Evolutionary conservation across 2,113 vertebrate species (phyloP), one percentile per base, ranked within the genome.

Genomic region (Myrmecophaga tridactyla): DNA sequence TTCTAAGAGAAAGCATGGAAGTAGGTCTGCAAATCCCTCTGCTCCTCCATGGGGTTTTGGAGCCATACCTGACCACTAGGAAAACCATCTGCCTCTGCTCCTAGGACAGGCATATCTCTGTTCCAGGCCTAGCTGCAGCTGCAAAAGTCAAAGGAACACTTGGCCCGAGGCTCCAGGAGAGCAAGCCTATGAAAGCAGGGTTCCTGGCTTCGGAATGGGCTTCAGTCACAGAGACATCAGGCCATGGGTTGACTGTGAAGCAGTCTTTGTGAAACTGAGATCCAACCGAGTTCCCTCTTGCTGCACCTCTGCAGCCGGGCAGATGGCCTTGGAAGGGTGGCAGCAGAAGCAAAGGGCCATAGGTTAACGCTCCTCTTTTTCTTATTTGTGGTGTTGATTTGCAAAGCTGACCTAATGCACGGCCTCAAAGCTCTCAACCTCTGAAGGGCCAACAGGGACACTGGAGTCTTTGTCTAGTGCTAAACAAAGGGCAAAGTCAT

Each of bases 351-450:
- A 41, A 77, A 81, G 77, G 10, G 0, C 13, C 21, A 0, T 0
- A 46, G 65, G n/a, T 56, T 21, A 86, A 58, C 3, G 3, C 2
- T 80, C 63, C 78, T 78, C 60, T 27, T 56, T 51, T 41, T 41
- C 7, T 29, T 62, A 67, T 69, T 53, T 46, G 41, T 90, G 70
- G 62, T 53, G n/a, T 82, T 94, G 60, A 67, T 92, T 95, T 95
- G 92, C 85, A 93, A 84, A 90, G 96, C 96, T 97, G 96, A 97
- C 84, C 94, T 96, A 91, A 96, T 86, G 60, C 94, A 17, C 2
- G 6, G 86, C 90, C 87, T 78, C 81, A 39, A 62, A 51, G 85
- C 92, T 84, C 94, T 96, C 62, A 10, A 86, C 75, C 65, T 89
- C 90, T 92, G n/a, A 90, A 89, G 81, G 82, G 62, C 85, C 93